Base-by-base conservation (phyloP, 2,888 invertebrate species). In the Elgonia sp. region DNA sequence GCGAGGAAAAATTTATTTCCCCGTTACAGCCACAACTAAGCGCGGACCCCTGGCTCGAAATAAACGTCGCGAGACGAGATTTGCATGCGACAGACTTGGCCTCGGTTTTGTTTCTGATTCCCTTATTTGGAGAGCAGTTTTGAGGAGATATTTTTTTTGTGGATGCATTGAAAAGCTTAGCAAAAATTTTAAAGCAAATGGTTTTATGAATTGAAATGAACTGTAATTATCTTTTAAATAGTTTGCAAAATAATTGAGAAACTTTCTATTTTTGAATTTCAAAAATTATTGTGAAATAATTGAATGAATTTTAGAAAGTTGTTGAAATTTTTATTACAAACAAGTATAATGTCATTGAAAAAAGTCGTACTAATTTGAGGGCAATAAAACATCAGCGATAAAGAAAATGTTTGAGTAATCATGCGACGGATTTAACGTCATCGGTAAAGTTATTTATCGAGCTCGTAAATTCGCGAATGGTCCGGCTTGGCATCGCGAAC, bases 401-500 rank as follows among this genome's bases (percentile, higher is more conserved):
- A 72, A 73, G 65, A 76, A 83, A 65, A 46, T 50, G 60, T 72
- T 53, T 46, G 65, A 62, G 79, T 76, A 82, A 82, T 76, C 69
- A 85, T 84, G 90, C 92, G 91, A 90, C 92, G 92, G 92, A 92
- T 92, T 93, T 93, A 93, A 94, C 92, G 92, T 92, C 90, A 92
- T 92, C 92, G 92, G 92, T 93, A 93, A 93, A 93, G 92, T 92
- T 92, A 92, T 94, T 94, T 94, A 94, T 93, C 93, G 94, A 91
- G 92, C 92, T 94, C 94, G 93, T 94, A 94, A 94, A 94, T 94
- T 92, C 92, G 91, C 84, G 92, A 92, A 93, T 94, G 92, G 92
- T 92, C 90, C 63, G 91, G 91, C 91, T 91, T 89, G 82, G 86
- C 89, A 89, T 90, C 91, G 89, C 90, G 89, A 81, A 42, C 88